Base-by-base conservation (phyloP, 2,888 invertebrate species). In the Seira ritae region DNA sequence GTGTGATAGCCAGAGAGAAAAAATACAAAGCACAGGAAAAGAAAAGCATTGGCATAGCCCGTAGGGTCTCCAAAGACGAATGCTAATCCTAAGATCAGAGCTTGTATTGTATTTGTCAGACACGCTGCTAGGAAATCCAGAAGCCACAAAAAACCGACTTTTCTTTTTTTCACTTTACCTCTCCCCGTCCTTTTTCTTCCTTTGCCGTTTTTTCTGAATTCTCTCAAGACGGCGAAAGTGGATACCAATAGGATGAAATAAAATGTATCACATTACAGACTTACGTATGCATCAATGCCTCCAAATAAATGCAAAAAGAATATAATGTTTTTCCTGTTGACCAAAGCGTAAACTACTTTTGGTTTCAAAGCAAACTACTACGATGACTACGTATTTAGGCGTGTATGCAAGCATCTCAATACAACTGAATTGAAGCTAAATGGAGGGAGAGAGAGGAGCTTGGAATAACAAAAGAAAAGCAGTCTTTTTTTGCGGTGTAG, bases 81-180 rank as follows among this genome's bases (percentile, higher is more conserved):
- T 76, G 81, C 81, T 81, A 81, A 81, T 81, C 81, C 81, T 66
- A 55, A 79, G 71, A 71, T 76, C 76, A 75, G 71, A 76, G 75
- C 71, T 81, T 76, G 70, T 78, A 62, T 62, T 62, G 62, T 22
- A 66, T 73, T 81, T 81, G 81, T 76, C 70, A 81, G 81, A 81
- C 81, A 80, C 74, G 80, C 74, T 70, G 80, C 74, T 74, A 74
- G 50, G 74, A 75, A 74, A 74, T 80, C 80, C 74, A 46, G 73
- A 50, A 68, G 68, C 31, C 73, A 60, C 65, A 60, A 74, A 74
- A 80, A 75, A 62, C 20, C 62, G 19, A 20, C 19, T 68, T 31
- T 37, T 31, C 78, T 68, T 24, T 68, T 79, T 73, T 55, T 23
- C 23, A 22, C 68, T 46, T 68, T 22, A 17, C 55, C 24, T 68